These are phyloP conservation scores for Diglossa cyanea DNA, from an alignment of 2,797 vertebrate species.

Conservation along the genomic window DNA sequence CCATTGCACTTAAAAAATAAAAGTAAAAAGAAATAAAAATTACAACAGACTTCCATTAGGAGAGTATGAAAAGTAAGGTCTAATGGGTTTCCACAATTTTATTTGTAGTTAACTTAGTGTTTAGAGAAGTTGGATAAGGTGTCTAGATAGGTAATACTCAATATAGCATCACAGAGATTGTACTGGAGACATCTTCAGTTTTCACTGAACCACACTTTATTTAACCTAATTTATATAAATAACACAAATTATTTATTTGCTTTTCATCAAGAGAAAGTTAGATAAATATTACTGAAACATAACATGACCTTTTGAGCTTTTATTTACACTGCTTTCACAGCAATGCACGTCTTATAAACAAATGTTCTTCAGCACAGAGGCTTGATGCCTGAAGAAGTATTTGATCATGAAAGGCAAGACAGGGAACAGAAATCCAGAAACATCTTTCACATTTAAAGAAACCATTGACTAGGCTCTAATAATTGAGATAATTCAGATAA, in stretches of 20 bases:
- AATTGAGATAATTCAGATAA: not conserved
- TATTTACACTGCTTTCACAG: slow-evolving; percentile 40
- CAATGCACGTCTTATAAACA: not conserved
- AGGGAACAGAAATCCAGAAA: not conserved
- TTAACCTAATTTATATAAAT: slow-evolving; percentile 50
- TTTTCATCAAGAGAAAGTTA: slow-evolving; percentile 49
- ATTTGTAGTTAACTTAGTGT: slow-evolving; percentile 3
- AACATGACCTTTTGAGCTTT: slow-evolving; percentile 36
- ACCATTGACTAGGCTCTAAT: not conserved
- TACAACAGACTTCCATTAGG: not conserved
- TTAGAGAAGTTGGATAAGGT: slow-evolving; percentile 37
- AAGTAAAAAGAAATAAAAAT: not conserved
- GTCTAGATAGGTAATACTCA: not conserved
- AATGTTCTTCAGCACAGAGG: not conserved
- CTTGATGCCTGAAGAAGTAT: not conserved
- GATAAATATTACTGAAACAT: slow-evolving; percentile 60
- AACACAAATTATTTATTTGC: slow-evolving; percentile 44
- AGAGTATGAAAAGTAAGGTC: not conserved
- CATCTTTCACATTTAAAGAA: not conserved
- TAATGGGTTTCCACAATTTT: not conserved
- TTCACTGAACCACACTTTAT: slow-evolving; percentile 27
- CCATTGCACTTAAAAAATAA: not conserved
- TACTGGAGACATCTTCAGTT: slow-evolving; percentile 14
- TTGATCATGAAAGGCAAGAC: slow-evolving; percentile 20
- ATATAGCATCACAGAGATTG: not conserved